Percentiles rank a stretch among this genome's conserved stretches.
phyloP scores from a whole-genome alignment of 2,113 vertebrate species.

The Leucopsar rothschildi region DNA sequence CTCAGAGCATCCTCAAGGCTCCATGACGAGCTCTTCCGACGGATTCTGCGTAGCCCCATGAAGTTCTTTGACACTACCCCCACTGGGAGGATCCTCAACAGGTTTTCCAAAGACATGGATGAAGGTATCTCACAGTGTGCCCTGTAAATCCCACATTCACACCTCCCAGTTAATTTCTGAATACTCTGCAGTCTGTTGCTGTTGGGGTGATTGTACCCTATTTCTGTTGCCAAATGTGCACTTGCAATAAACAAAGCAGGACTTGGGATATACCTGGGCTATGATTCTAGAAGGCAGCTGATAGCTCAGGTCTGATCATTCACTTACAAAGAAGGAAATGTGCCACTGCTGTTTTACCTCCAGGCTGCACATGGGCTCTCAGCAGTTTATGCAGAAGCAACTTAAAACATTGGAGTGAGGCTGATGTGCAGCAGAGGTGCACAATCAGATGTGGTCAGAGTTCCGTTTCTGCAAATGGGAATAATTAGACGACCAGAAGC shows the following conservation, averaged over 20 bases:
- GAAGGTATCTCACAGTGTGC: slow-evolving; percentile 76
- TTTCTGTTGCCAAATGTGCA: neutral
- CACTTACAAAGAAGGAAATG: neutral
- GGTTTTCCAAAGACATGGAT: slow-evolving; percentile 94
- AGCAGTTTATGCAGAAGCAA: neutral
- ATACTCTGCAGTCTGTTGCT: neutral
- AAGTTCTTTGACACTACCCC: slow-evolving; percentile 93
- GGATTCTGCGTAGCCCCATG: slow-evolving; percentile 92
- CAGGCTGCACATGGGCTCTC: neutral
- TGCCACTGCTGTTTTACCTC: neutral
- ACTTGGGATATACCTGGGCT: neutral
- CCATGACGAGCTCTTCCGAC: slow-evolving; percentile 86
- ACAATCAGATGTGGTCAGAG: neutral
- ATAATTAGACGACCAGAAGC: neutral
- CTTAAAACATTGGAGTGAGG: neutral
- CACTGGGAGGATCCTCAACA: slow-evolving; percentile 84
- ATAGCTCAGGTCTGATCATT: neutral
- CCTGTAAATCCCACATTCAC: neutral
- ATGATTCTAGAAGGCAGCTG: neutral
- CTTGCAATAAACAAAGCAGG: neutral
- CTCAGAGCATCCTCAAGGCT: slow-evolving; percentile 87
- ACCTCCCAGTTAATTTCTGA: neutral
- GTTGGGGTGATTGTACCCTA: accelerated
- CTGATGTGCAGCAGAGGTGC: neutral
- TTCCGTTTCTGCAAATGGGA: neutral